phyloP scores from a whole-genome alignment of 1,140 invertebrate genomes.

The Drosophila malerkotliana region DNA sequence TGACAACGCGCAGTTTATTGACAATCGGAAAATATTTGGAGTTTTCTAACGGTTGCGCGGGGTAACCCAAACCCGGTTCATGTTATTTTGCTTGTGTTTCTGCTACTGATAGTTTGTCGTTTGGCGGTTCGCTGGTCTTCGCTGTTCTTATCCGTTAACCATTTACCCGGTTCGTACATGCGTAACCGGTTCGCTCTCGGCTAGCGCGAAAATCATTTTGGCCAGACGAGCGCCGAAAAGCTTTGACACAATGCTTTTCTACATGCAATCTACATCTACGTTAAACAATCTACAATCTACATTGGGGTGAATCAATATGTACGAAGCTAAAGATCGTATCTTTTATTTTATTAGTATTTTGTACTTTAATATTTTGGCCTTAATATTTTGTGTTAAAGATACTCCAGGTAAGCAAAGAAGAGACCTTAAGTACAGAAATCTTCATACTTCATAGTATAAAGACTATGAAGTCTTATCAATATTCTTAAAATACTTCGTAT shows the following conservation, averaged over 20 bases:
- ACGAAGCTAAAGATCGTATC: neutral
- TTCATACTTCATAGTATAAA: too few relatives aligned
- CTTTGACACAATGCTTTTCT: slow-evolving; percentile 41
- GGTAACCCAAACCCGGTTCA: slow-evolving; percentile 57
- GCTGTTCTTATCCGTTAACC: slow-evolving; percentile 8
- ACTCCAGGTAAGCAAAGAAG: too few relatives aligned
- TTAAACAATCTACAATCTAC: slow-evolving; percentile 7
- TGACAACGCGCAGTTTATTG: slow-evolving; percentile 58
- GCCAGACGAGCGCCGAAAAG: slow-evolving; percentile 40
- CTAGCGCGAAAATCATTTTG: slow-evolving; percentile 54
- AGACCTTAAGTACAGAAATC: too few relatives aligned
- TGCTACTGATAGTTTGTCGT: too few relatives aligned
- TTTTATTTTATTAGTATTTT: too few relatives aligned
- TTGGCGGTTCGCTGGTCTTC: neutral
- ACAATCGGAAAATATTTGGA: slow-evolving; percentile 61
- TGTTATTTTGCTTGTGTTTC: slow-evolving; percentile 24
- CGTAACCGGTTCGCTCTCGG: slow-evolving; percentile 12
- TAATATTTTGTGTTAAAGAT: too few relatives aligned
- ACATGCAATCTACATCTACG: slow-evolving; percentile 18
- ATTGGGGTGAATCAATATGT: neutral
- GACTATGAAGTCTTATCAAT: too few relatives aligned
- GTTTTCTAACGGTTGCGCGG: slow-evolving; percentile 60
- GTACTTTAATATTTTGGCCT: too few relatives aligned
- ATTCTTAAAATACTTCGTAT: too few relatives aligned
- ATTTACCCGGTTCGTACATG: too few relatives aligned